Evolutionary conservation across 2,797 vertebrate species (phyloP), one percentile per base, ranked within the genome.

Genomic region (Sciurus vulgaris): DNA sequence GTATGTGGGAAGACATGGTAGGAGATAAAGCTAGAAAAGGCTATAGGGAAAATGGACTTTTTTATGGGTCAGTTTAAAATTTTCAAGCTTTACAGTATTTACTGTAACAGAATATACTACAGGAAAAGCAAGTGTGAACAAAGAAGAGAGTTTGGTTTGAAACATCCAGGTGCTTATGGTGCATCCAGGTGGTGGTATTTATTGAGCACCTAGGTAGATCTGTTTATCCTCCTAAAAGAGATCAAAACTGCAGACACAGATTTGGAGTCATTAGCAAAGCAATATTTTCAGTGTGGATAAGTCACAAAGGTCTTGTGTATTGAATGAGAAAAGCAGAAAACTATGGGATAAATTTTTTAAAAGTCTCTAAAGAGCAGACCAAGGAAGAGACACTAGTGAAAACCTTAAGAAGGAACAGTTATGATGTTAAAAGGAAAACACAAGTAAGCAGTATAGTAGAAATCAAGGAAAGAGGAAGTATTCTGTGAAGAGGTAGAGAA

Each of bases 11-110:
- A n/a, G 59, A 56, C 26, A 18, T 17, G 8, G 35, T 22, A 65
- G 10, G 26, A 91, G 41, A 69, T 30, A 93, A 85, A 86, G 24
- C 73, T 84, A 81, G 33, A 65, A 86, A 88, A 83, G 7, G 49
- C 28, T 92, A 24, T 38, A 95, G 2, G 47, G 61, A 2, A 8
- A 14, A 3, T 35, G 54, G 72, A 15, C 30, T 74, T 76, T 77
- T 41, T n/a, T 74, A 56, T 61, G 38, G 18, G 5, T 22, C 73
- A 88, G 26, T 26, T 24, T 51, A 84, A 90, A 26, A 38, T 59
- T 79, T 91, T 88, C 70, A 67, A 72, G 15, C 47, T 79, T 95
- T 22, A 89, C 14, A 56, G n/a, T 81, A 86, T 67, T 84, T 59
- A 28, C 10, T 69, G 10, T 49, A 69, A 51, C 10, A 81, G 2